Conservation (phyloP, 2,113 vertebrate species). For the Mirza zaza region DNA sequence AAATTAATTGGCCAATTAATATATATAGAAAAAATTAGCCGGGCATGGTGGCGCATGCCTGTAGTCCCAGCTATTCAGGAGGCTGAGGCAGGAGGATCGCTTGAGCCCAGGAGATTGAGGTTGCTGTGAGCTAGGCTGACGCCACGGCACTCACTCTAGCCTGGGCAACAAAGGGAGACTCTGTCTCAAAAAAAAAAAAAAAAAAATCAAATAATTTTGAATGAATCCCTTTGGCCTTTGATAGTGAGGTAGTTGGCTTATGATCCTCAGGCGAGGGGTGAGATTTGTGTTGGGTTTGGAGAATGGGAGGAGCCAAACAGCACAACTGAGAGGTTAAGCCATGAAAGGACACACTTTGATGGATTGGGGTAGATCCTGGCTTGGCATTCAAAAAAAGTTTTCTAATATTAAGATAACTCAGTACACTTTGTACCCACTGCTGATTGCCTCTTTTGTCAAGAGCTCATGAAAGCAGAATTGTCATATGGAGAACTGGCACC, state of each 20-base stretch:
- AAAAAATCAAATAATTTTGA: neutral
- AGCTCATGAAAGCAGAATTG: neutral
- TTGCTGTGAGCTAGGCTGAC: no score
- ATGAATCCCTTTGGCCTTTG: neutral
- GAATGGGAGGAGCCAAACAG: neutral
- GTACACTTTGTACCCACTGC: conserved; percentile 2
- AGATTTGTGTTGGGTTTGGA: neutral
- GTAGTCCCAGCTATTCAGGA: no score
- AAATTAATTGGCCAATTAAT: no score
- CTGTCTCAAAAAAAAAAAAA: no score
- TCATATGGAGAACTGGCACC: neutral
- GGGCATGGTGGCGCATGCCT: no score
- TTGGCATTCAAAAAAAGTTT: neutral
- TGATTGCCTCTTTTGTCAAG: neutral
- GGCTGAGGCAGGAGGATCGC: no score
- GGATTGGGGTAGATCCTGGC: no score
- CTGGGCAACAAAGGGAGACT: no score
- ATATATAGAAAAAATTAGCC: no score
- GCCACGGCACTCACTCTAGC: no score
- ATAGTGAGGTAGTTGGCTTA: neutral
- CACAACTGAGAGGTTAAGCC: neutral
- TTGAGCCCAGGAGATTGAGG: no score
- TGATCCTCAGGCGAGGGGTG: neutral
- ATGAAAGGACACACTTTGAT: neutral
- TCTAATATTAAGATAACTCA: neutral